Conservation (phyloP, 2,113 vertebrate species). For the Lasiurus cinereus region DNA sequence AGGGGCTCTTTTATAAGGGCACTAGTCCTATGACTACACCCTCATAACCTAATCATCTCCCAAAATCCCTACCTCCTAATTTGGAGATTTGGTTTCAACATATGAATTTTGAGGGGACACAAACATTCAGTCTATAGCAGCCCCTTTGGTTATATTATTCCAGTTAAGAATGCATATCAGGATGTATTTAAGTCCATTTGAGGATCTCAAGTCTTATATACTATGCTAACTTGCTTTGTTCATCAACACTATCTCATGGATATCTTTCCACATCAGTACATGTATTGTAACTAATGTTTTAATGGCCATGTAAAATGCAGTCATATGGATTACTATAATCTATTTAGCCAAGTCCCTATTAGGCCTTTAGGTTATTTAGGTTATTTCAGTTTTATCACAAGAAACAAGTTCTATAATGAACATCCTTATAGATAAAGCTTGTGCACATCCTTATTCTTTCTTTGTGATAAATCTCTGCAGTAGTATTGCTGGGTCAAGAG, state of each 20-base stretch:
- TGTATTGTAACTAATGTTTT: neutral
- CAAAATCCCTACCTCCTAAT: neutral
- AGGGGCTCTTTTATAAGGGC: neutral
- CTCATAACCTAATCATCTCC: neutral
- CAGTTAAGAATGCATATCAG: neutral
- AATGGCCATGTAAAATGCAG: slow-evolving; percentile 9
- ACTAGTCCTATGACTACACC: neutral
- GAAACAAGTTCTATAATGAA: slow-evolving; percentile 25
- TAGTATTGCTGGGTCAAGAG: neutral
- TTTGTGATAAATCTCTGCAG: neutral
- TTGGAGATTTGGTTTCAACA: neutral
- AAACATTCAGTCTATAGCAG: neutral
- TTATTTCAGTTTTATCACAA: slow-evolving; percentile 47
- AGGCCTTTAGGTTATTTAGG: neutral
- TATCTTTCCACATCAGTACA: neutral
- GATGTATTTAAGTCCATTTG: no score
- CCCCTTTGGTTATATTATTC: neutral
- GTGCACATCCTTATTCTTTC: neutral
- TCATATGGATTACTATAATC: neutral
- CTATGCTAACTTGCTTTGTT: neutral
- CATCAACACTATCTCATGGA: neutral
- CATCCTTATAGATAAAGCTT: slow-evolving; percentile 29
- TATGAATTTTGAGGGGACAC: neutral
- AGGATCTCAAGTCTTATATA: neutral
- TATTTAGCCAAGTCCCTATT: neutral